Evolutionary conservation across 2,113 vertebrate species (phyloP).

Genomic region (Apaloderma vittatum): DNA sequence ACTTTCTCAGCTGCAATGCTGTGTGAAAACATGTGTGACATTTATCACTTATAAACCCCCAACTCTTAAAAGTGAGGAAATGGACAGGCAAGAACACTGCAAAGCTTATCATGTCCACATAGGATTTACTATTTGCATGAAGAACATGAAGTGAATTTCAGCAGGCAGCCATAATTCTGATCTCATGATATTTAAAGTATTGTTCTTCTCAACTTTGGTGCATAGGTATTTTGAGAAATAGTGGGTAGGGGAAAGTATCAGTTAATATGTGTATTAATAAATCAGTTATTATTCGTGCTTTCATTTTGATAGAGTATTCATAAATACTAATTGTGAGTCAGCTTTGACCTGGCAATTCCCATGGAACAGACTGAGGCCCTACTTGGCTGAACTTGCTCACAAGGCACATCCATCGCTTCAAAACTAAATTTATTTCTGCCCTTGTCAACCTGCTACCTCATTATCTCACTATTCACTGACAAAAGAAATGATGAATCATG

Average conservation of each 20-base stretch:
- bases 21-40: neutral
- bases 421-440: constrained; percentile 30
- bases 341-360: constrained; percentile 59
- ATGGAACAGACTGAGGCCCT: neutral
- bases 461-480: constrained; percentile 65
- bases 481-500: constrained; percentile 60
- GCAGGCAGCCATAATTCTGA: neutral
- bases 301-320: constrained; percentile 22
- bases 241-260: neutral
- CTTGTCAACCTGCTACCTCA: constrained; percentile 54
- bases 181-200: neutral
- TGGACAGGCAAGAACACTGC: neutral
- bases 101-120: neutral
- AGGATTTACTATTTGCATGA: neutral
- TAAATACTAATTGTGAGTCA: constrained; percentile 62
- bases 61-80: neutral
- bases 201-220: neutral
- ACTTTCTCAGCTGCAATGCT: neutral
- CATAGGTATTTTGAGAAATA: neutral
- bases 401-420: neutral
- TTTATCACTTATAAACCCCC: neutral
- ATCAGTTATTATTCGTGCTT: neutral
- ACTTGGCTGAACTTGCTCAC: constrained; percentile 42
- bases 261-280: neutral
- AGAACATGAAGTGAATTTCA: neutral